Conservation (phyloP, 2,888 invertebrate species). For the Epinotia nisella region DNA sequence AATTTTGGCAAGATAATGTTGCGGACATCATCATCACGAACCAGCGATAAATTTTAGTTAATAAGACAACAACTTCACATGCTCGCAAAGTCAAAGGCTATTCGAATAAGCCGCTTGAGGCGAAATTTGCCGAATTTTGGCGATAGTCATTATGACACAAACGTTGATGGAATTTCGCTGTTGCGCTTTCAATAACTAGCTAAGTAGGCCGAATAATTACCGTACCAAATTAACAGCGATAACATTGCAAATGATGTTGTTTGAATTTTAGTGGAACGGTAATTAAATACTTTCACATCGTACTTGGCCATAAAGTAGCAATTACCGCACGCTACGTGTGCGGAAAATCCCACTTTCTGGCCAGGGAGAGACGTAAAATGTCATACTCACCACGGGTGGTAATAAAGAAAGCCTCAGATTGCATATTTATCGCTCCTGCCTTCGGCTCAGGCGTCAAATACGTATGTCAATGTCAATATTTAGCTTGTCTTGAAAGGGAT, state of each 20-base stretch:
- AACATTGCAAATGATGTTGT: constrained; percentile 28
- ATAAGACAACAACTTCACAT: constrained; percentile 37
- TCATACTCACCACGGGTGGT: too few relatives aligned
- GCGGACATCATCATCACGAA: neutral
- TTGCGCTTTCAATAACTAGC: constrained; percentile 43
- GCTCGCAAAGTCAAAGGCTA: constrained; percentile 40
- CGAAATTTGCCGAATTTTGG: constrained; percentile 36
- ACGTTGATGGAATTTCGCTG: constrained; percentile 44
- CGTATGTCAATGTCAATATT: neutral
- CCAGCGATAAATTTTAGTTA: constrained; percentile 27
- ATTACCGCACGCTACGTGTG: too few relatives aligned
- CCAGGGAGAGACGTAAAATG: too few relatives aligned
- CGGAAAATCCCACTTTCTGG: too few relatives aligned
- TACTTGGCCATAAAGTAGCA: too few relatives aligned
- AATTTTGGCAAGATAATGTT: constrained; percentile 15
- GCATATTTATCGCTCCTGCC: too few relatives aligned
- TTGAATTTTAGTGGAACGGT: constrained; percentile 13
- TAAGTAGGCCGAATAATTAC: constrained; percentile 36
- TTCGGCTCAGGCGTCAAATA: too few relatives aligned
- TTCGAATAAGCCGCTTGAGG: constrained; percentile 34
- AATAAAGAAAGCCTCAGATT: too few relatives aligned
- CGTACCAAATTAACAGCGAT: constrained; percentile 37
- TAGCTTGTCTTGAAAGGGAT: neutral
- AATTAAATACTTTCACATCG: neutral
- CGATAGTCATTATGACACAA: constrained; percentile 37